phyloP scores from a whole-genome alignment of 2,797 vertebrate species.

The Poecilia gillii region DNA sequence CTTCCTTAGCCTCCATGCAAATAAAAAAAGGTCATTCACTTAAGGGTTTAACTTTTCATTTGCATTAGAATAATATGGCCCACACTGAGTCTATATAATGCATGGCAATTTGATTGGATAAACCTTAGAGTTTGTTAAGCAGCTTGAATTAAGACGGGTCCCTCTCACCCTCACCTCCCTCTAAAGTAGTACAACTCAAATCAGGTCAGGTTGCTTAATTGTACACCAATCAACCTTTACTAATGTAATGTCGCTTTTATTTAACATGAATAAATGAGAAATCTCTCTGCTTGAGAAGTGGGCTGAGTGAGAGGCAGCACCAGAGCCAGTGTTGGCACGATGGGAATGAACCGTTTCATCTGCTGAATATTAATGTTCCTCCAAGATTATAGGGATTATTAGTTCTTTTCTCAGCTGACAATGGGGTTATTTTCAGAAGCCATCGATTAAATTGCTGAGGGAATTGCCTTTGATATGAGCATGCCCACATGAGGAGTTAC shows the following conservation, averaged over 20 bases:
- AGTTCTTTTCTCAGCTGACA: conserved; percentile 80
- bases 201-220: conserved; percentile 86
- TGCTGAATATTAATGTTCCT: conserved; percentile 86
- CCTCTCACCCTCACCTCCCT: conserved; percentile 4
- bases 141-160: conserved; percentile 57
- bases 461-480: conserved; percentile 80
- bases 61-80: conserved; percentile 16
- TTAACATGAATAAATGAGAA: conserved; percentile 86
- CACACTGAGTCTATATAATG: conserved; percentile 33
- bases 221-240: conserved; percentile 85
- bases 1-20: conserved; percentile 31
- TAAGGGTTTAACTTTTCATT: conserved; percentile 45
- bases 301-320: conserved; percentile 62
- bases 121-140: conserved; percentile 57
- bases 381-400: conserved; percentile 86
- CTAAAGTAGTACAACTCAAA: conserved; percentile 73
- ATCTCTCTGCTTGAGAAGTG: conserved; percentile 79
- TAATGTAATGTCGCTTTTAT: conserved; percentile 85
- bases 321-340: conserved; percentile 71
- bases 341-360: conserved; percentile 83
- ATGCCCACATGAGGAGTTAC: conserved; percentile 65
- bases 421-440: conserved; percentile 83
- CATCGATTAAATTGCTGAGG: conserved; percentile 82
- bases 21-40: conserved; percentile 24
- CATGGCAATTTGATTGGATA: conserved; percentile 70